Percentiles rank a stretch among this genome's conserved stretches.
phyloP scores from a whole-genome alignment of 2,113 vertebrate genomes.

The Onychostruthus taczanowskii region DNA sequence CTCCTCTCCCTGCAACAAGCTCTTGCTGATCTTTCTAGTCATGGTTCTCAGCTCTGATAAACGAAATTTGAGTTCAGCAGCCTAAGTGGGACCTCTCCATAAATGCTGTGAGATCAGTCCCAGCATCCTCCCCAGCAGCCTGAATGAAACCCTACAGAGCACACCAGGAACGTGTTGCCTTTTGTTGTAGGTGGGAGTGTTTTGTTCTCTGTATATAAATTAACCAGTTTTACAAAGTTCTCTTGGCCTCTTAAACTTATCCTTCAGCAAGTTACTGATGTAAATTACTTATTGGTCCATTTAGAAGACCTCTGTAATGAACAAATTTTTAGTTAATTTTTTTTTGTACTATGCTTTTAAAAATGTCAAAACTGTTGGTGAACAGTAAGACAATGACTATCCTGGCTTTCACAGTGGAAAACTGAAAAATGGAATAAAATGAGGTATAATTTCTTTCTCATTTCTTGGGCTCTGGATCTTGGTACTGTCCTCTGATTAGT shows the following conservation, averaged over 20 bases:
- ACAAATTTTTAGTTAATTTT: neutral
- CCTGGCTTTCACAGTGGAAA: neutral
- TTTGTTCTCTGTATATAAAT: neutral
- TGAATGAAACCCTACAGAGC: neutral
- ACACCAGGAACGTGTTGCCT: rapidly evolving
- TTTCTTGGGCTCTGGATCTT: neutral
- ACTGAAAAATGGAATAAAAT: neutral
- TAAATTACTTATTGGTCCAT: neutral
- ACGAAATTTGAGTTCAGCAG: neutral
- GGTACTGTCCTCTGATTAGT: neutral
- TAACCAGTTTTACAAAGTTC: neutral
- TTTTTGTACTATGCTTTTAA: neutral
- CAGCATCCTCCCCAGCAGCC: neutral
- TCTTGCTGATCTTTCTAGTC: neutral
- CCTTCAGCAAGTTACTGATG: neutral
- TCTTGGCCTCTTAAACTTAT: neutral
- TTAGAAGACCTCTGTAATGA: neutral
- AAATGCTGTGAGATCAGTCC: neutral
- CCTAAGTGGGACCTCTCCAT: neutral
- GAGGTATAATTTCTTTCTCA: neutral
- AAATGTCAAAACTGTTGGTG: neutral
- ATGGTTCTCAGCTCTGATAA: neutral
- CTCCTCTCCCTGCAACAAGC: neutral
- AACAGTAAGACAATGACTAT: neutral
- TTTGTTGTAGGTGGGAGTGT: neutral